Conservation (phyloP, 64 coral and sea anemone genomes). For the Catalaphyllia jardinei region DNA sequence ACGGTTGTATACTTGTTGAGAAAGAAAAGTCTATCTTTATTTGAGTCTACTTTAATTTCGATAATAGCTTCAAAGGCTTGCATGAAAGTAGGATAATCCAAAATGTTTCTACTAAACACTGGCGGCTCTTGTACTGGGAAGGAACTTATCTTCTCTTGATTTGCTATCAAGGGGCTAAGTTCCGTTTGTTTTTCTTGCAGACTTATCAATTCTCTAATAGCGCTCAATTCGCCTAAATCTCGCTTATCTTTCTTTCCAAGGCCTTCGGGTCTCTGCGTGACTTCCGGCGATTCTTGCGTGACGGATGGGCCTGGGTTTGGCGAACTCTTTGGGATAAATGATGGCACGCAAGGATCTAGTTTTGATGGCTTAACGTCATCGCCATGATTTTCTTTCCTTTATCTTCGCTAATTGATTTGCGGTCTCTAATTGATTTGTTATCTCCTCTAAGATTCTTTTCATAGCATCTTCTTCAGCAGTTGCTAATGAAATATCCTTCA, state of each 20-base stretch:
- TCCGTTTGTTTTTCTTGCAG: conserved; percentile 53
- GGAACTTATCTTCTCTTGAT: conserved; percentile 29
- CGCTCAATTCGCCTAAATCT: no score
- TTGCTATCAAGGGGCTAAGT: conserved; percentile 18
- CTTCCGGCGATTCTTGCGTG: no score
- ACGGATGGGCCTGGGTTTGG: no score
- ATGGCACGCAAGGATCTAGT: no score
- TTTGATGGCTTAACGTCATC: no score
- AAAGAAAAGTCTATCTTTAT: conserved; percentile 1
- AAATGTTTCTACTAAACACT: conserved; percentile 34
- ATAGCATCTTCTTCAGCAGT: conserved; percentile 29
- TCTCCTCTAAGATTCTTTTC: conserved; percentile 13
- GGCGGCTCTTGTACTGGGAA: conserved; percentile 50
- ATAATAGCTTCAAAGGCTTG: conserved; percentile 53
- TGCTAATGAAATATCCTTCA: conserved; percentile 20
- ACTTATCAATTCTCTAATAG: no score
- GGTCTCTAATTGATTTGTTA: neutral
- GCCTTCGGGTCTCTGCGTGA: no score
- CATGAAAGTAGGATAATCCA: conserved; percentile 50
- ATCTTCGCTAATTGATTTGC: neutral
- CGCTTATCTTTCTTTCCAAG: no score
- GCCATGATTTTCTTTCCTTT: neutral
- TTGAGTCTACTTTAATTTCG: neutral
- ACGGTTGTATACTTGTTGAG: conserved; percentile 40
- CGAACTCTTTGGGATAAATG: no score